Evolutionary conservation across 2,888 invertebrate species (phyloP).

Genomic region (Timema podura): DNA sequence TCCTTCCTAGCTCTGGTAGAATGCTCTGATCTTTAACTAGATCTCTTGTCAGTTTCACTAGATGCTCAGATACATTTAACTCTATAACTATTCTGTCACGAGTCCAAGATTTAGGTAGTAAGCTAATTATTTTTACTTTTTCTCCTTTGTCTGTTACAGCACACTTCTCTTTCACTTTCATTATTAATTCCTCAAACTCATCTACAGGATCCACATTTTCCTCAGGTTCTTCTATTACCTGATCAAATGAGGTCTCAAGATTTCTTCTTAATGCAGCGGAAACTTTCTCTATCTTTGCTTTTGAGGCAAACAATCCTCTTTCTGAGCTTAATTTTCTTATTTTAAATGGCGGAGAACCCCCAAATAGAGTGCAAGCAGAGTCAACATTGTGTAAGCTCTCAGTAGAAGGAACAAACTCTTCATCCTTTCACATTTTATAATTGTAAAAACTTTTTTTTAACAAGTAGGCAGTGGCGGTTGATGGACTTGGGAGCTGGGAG

Average conservation of each 20-base stretch:
- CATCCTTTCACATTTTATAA: constrained; percentile 2
- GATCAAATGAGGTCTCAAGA: not conserved
- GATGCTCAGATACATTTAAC: not conserved
- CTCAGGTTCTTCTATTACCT: not conserved
- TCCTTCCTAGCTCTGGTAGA: constrained; percentile 10
- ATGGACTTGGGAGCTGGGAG: too few relatives aligned
- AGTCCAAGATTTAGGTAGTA: constrained; percentile 7
- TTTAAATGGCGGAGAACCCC: not conserved
- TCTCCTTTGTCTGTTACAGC: not conserved
- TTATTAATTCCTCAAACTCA: constrained; percentile 4
- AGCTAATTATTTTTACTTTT: not conserved
- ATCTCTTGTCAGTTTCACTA: constrained; percentile 2
- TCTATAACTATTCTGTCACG: not conserved
- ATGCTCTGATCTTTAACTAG: constrained; percentile 4
- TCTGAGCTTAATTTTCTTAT: not conserved
- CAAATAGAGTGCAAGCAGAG: not conserved
- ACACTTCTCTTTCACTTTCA: not conserved
- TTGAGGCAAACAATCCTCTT: not conserved
- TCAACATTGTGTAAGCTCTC: not conserved
- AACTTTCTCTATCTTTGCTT: constrained; percentile 1
- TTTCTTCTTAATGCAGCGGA: not conserved
- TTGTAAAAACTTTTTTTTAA: not conserved
- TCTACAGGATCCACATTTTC: not conserved
- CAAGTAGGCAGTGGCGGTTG: too few relatives aligned
- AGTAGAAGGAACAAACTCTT: not conserved